A percentile compares a stretch with the other conserved stretches of the same genome.
Evolutionary conservation across 2,888 invertebrate genomes (phyloP).

Genomic region (Acrobasis repandana): DNA sequence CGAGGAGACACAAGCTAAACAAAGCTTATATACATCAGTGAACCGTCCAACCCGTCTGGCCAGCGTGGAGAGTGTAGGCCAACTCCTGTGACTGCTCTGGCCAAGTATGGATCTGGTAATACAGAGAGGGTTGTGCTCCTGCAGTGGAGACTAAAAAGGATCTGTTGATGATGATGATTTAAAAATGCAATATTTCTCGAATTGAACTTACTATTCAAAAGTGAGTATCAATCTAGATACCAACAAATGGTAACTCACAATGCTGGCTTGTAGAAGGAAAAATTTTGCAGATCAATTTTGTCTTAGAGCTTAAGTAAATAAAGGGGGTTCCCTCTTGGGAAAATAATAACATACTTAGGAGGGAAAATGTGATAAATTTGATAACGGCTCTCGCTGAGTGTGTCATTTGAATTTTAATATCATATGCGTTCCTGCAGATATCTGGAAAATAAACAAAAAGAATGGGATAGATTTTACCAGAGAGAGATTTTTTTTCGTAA

Average conservation of each 20-base stretch:
- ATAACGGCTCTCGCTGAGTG: constrained; percentile 4
- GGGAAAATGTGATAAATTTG: constrained; percentile 20
- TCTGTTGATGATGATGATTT: too few relatives aligned
- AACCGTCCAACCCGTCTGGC: too few relatives aligned
- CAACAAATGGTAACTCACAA: constrained; percentile 8
- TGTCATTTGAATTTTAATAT: constrained; percentile 20
- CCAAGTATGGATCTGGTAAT: too few relatives aligned
- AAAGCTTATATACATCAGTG: too few relatives aligned
- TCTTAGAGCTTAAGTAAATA: constrained; percentile 27
- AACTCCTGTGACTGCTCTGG: too few relatives aligned
- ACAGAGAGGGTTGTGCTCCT: too few relatives aligned
- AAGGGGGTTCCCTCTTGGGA: constrained; percentile 22
- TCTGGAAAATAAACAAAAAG: constrained; percentile 6
- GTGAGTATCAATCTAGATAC: neutral
- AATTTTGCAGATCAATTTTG: constrained; percentile 28
- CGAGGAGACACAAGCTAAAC: too few relatives aligned
- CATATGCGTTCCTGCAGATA: neutral
- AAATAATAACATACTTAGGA: constrained; percentile 22
- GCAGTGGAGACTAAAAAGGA: too few relatives aligned
- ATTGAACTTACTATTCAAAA: neutral
- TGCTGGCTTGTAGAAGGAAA: constrained; percentile 23
- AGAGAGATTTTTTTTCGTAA: neutral
- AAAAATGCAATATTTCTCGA: neutral
- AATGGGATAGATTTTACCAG: neutral
- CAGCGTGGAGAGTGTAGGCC: too few relatives aligned